phyloP scores from a whole-genome alignment of 2,113 vertebrate species.

The Myxocyprinus asiaticus region DNA sequence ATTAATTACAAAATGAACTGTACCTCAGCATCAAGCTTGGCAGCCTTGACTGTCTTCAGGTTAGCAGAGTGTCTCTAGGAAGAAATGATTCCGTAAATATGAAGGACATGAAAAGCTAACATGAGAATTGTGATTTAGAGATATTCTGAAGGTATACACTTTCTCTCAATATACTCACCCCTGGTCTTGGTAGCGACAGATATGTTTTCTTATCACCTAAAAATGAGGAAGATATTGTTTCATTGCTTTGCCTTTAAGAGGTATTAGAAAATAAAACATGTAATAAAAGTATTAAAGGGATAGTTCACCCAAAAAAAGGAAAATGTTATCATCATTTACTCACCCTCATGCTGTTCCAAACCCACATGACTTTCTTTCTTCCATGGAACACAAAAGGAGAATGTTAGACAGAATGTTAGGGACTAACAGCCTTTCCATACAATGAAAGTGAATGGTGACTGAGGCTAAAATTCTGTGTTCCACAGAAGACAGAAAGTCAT shows the following conservation, averaged over 20 bases:
- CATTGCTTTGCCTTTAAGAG: background rate
- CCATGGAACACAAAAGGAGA: too few relatives aligned
- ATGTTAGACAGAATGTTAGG: too few relatives aligned
- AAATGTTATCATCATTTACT: too few relatives aligned
- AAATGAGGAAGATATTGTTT: slow-evolving; percentile 54
- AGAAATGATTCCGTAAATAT: slow-evolving; percentile 20
- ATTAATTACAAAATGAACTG: background rate
- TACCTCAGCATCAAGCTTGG: slow-evolving; percentile 94
- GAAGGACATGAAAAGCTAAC: slow-evolving; percentile 11
- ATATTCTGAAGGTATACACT: too few relatives aligned
- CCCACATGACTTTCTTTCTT: too few relatives aligned
- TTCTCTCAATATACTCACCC: slow-evolving; percentile 79
- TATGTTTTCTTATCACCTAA: slow-evolving; percentile 93
- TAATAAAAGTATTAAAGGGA: too few relatives aligned
- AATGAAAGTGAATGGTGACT: too few relatives aligned
- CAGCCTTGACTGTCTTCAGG: slow-evolving; percentile 87
- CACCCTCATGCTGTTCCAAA: too few relatives aligned
- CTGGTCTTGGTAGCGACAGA: slow-evolving; percentile 91
- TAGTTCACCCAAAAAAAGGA: too few relatives aligned
- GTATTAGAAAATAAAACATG: background rate
- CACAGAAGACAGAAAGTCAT: too few relatives aligned
- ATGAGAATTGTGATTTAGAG: slow-evolving; percentile 3
- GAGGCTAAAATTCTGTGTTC: too few relatives aligned
- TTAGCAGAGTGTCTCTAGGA: slow-evolving; percentile 88
- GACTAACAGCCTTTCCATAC: too few relatives aligned